Conservation (phyloP, 2,113 vertebrate species). For the Nibea coibor region DNA sequence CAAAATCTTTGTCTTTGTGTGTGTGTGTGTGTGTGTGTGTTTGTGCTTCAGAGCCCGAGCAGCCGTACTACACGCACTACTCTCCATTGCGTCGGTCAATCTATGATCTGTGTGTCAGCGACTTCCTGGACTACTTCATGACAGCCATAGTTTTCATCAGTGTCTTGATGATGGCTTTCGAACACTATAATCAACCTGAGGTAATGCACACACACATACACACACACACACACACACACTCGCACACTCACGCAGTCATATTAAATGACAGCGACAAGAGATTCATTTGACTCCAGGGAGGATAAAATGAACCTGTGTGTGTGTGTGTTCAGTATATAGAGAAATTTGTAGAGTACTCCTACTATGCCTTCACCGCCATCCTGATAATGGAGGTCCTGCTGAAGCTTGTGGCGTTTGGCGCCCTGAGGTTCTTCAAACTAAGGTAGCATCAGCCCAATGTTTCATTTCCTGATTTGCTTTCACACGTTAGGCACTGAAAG, state of each 20-base stretch:
- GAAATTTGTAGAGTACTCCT: neutral
- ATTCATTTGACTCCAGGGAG: too few species aligned
- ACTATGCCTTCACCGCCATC: neutral
- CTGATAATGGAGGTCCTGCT: neutral
- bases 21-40: neutral
- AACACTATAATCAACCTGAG: constrained; percentile 10
- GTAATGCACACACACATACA: neutral
- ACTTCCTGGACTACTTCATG: constrained; percentile 16
- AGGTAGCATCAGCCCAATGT: neutral
- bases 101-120: constrained; percentile 13
- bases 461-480: neutral
- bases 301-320: too few species aligned
- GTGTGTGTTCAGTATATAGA: neutral
- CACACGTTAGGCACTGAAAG: neutral
- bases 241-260: too few species aligned
- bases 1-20: neutral
- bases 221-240: neutral
- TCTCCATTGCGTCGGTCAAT: neutral
- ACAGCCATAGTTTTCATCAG: neutral
- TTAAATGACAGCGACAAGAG: too few species aligned
- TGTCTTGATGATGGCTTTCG: neutral
- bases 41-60: neutral
- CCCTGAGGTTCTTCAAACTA: neutral
- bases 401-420: constrained; percentile 20
- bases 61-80: constrained; percentile 15